Evolutionary conservation across 2,113 vertebrate species (phyloP), one percentile per base, ranked within the genome.

Genomic region (Nycticryphes semicollaris): DNA sequence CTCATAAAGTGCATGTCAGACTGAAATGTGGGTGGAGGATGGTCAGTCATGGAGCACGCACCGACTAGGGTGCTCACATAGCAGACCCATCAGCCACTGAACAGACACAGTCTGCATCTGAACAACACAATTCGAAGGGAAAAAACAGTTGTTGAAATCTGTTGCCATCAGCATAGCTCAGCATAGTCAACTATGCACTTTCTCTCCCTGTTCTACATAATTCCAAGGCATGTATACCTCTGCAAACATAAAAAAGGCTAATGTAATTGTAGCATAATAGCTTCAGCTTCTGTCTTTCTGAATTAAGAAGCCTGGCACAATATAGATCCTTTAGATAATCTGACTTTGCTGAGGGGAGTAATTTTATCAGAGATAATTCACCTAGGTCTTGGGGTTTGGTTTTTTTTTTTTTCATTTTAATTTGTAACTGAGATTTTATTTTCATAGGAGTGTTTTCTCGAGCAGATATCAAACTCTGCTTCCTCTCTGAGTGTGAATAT

Each of bases 61-160:
- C 15, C 18, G 31, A 33, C 50, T 30, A 21, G 2, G 9, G 15
- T 43, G 22, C 22, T 91, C 17, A 10, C 35, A 21, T 24, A 21
- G 23, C 35, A 0, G 0, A 48, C 10, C 9, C 6, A 1, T 43
- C 48, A 82, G 48, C 8, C 53, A 10, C 33, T 59, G n/a, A 37
- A 10, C 57, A 93, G 53, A 39, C 4, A 23, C 33, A 47, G 7
- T 43, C 74, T 90, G 43, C 27, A 17, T 41, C n/a, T 48, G n/a
- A 57, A 18, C 15, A 50, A 11, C 12, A 28, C 12, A 79, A 22
- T 81, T 72, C 28, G 35, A 68, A 62, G 48, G 18, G n/a, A 68
- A n/a, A 68, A 76, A 81, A n/a, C 14, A 1, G 6, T 57, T 31
- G 17, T 68, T 48, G 27, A 78, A 43, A 53, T 83, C 37, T 39